Conservation (phyloP, 2,888 invertebrate species). For the Dendrolimus houi region DNA sequence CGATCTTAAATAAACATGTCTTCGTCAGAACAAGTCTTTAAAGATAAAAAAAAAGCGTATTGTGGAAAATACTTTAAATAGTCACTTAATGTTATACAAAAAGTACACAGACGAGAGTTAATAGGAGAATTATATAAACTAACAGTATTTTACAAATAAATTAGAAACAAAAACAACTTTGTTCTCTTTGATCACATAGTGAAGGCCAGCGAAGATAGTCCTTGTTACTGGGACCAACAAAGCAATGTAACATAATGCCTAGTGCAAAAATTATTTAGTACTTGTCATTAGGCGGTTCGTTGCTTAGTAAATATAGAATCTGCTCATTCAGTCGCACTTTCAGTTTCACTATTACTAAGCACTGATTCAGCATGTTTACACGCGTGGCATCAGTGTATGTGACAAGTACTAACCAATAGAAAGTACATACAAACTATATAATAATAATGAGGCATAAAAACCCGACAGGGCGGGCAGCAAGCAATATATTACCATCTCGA, state of each 20-base stretch:
- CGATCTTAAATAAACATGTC: constrained; percentile 25
- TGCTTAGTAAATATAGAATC: not conserved
- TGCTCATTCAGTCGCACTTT: constrained; percentile 13
- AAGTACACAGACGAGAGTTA: constrained; percentile 28
- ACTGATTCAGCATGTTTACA: too few relatives aligned
- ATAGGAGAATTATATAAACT: constrained; percentile 45
- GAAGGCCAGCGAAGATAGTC: constrained; percentile 34
- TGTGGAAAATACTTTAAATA: constrained; percentile 33
- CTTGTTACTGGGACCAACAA: constrained; percentile 6
- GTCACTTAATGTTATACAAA: constrained; percentile 30
- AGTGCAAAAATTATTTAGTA: not conserved
- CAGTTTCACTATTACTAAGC: too few relatives aligned
- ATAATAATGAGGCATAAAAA: constrained; percentile 16
- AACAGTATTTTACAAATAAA: constrained; percentile 72
- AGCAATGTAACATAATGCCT: constrained; percentile 2
- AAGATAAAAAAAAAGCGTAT: constrained; percentile 28
- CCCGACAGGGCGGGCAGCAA: not conserved
- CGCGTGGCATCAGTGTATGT: not conserved
- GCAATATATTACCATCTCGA: constrained; percentile 58
- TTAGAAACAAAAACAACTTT: constrained; percentile 75
- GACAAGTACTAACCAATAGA: constrained; percentile 13
- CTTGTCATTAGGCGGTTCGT: not conserved
- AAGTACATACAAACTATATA: constrained; percentile 11
- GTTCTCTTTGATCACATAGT: constrained; percentile 65
- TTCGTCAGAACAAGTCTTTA: constrained; percentile 22